phyloP scores from a whole-genome alignment of 1,140 invertebrate species.

The Gryon sp. region DNA sequence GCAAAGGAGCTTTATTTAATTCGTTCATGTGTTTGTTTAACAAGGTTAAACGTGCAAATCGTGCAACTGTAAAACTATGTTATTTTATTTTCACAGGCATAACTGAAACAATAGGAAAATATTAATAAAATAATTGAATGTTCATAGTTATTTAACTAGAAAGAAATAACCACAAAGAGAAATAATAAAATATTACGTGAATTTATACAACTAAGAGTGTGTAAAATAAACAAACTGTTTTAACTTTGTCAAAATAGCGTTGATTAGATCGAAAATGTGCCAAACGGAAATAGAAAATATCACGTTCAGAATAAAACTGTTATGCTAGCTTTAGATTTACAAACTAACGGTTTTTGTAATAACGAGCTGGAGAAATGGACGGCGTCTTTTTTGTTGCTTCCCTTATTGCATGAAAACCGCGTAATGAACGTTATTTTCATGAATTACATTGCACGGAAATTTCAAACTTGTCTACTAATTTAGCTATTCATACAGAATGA shows the following conservation, averaged over 20 bases:
- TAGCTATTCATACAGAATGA: constrained; percentile 46
- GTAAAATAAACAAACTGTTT: neutral
- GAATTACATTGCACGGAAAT: constrained; percentile 31
- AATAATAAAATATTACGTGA: too few relatives aligned
- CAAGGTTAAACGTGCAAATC: too few relatives aligned
- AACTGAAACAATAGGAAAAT: too few relatives aligned
- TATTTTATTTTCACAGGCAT: too few relatives aligned
- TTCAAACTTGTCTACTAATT: constrained; percentile 49
- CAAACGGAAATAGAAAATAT: constrained; percentile 16
- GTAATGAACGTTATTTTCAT: constrained; percentile 29
- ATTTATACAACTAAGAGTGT: too few relatives aligned
- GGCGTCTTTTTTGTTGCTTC: neutral
- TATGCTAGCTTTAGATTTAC: constrained; percentile 4
- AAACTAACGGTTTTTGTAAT: constrained; percentile 6
- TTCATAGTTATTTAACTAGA: too few relatives aligned
- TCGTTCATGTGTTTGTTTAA: too few relatives aligned
- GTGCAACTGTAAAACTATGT: too few relatives aligned
- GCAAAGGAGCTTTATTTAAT: too few relatives aligned
- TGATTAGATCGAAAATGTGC: constrained; percentile 8
- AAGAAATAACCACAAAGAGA: too few relatives aligned
- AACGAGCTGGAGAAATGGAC: neutral
- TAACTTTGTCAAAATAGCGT: constrained; percentile 5
- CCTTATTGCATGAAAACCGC: constrained; percentile 13
- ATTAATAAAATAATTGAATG: too few relatives aligned
- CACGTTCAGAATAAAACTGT: constrained; percentile 3